Base-by-base conservation (phyloP, 2,888 invertebrate genomes). In the Sinohyriopsis cumingii region DNA sequence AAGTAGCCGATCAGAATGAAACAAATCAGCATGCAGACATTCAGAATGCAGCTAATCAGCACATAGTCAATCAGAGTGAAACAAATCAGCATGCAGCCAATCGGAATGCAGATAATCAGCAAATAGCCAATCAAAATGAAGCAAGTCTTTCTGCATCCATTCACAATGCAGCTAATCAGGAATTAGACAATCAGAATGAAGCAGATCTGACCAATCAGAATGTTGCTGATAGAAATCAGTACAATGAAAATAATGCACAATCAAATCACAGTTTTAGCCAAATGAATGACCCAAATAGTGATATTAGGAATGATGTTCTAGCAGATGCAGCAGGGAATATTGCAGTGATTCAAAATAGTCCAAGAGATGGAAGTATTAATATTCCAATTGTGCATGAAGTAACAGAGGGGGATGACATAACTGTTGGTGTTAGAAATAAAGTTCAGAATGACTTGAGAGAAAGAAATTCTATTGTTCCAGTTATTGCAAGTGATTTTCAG, bases 181-280 rank as follows among this genome's bases (percentile, higher is more conserved):
- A 33, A 33, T 33, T 33, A 7, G 33, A 33, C 22, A 64, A 62
- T 24, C 64, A 53, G 28, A 20, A 59, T 12, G 18, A n/a, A 18
- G 64, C 62, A 19, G n/a, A 55, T n/a, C 19, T 45, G n/a, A 67
- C 72, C 64, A 74, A 74, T 72, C 64, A 69, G 60, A 74, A 62
- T 67, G 65, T 33, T 33, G 33, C 7, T 7, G 33, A 33, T 54
- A 12, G 54, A 66, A 65, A 55, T 60, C 12, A 59, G 24, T 19
- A 25, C 20, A 62, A 22, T 22, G 24, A 53, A 53, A 22, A n/a
- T 22, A 54, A 62, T 53, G 22, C 18, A 53, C 9, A 45, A n/a
- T 20, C 20, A 15, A 62, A 53, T 62, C n/a, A 62, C 12, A 62
- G 22, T 53, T 20, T 28, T 53, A 45, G n/a, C 22, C 45, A 62